phyloP scores from a whole-genome alignment of 2,113 vertebrate genomes.

The Chiloscyllium plagiosum region DNA sequence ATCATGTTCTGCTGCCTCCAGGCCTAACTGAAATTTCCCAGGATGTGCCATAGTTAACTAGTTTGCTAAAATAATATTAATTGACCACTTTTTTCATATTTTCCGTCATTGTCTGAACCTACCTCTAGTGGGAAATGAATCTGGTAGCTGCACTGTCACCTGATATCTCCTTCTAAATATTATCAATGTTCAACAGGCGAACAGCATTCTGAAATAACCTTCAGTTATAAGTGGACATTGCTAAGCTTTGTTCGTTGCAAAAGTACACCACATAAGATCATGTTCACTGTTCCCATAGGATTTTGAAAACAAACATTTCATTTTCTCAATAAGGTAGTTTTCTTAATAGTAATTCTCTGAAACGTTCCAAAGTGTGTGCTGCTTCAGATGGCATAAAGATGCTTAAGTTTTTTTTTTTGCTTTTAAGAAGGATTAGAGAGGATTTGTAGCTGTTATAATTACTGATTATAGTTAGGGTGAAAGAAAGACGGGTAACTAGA shows the following conservation, averaged over 20 bases:
- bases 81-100: background rate
- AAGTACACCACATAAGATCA: background rate
- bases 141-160: background rate
- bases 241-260: background rate
- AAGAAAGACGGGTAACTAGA: background rate
- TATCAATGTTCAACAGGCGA: background rate
- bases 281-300: background rate
- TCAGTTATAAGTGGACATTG: background rate
- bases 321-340: background rate
- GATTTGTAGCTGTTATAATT: background rate
- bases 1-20: background rate
- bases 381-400: background rate
- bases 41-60: background rate
- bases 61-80: background rate
- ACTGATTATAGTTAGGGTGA: background rate
- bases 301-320: background rate
- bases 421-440: constrained; percentile 10
- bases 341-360: background rate
- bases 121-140: background rate
- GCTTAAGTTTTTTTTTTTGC: constrained; percentile 13
- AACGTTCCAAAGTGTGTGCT: background rate
- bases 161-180: background rate
- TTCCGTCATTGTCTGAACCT: background rate
- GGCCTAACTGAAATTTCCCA: background rate
- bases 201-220: constrained; percentile 11